Evolutionary conservation across 2,797 vertebrate genomes (phyloP).

Genomic region (Bradypodion ventrale): DNA sequence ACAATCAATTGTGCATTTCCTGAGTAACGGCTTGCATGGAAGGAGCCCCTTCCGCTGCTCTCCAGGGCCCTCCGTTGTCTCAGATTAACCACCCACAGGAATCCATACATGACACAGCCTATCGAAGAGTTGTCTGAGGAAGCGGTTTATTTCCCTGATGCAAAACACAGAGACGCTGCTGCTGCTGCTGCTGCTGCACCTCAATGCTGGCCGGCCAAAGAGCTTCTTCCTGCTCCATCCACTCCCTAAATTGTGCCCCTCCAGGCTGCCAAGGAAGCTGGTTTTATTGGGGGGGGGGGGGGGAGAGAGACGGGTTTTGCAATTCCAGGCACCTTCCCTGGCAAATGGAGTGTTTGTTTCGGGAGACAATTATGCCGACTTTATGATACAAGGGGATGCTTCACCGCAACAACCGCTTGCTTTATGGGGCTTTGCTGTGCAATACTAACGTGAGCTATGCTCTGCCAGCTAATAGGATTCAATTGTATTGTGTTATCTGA

Average conservation of each 20-base stretch:
- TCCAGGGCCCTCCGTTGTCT: conserved; percentile 11
- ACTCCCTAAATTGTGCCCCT: conserved; percentile 1
- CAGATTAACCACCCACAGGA: conserved; percentile 64
- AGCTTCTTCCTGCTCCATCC: no score
- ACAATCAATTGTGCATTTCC: conserved; percentile 70
- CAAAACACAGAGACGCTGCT: no score
- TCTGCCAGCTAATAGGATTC: conserved; percentile 68
- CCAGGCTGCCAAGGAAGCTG: conserved; percentile 26
- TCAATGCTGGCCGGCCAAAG: conserved; percentile 36
- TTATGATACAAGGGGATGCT: conserved; percentile 62
- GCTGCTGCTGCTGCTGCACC: conserved; percentile 54
- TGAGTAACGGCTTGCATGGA: conserved; percentile 52
- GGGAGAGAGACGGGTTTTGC: no score
- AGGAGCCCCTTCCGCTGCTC: not conserved
- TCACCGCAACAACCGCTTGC: conserved; percentile 65
- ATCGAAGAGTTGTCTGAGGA: conserved; percentile 71
- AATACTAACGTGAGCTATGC: conserved; percentile 68
- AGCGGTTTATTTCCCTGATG: conserved; percentile 68
- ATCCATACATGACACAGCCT: conserved; percentile 60
- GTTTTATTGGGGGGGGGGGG: not conserved
- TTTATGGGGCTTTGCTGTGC: conserved; percentile 74
- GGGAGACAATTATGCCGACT: conserved; percentile 69
- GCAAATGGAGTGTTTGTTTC: conserved; percentile 72
- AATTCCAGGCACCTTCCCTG: conserved; percentile 59
- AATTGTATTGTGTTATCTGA: conserved; percentile 69